Evolutionary conservation across 1,140 invertebrate species (phyloP), one percentile per base, ranked within the genome.

Genomic region (Aphaenogaster ashmeadi): DNA sequence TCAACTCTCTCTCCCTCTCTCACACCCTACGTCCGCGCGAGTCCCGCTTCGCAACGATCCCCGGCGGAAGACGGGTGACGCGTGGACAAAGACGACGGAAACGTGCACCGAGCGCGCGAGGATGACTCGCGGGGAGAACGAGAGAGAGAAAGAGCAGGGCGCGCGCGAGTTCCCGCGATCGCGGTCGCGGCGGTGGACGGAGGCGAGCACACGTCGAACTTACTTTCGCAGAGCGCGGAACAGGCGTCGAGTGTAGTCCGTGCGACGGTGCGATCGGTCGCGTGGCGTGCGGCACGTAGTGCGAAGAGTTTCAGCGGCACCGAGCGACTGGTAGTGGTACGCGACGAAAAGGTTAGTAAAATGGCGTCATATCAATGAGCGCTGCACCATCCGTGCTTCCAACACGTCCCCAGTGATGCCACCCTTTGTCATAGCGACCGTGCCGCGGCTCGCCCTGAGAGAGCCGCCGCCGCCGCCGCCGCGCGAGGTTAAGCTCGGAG

Each of bases 311-410:
- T 83, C 52, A 52, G 27, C 41, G 83, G 74, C 89, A 62, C 72
- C 71, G 67, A 86, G 54, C 84, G 33, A 72, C 88, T 86, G 80
- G 79, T 77, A 54, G 86, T 79, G 71, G 87, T 94, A 93, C 95
- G 94, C 95, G 94, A 95, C 93, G 93, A 92, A 94, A 93, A 95
- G 96, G 96, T 96, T 96, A 96, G 94, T 96, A 96, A 96, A 96
- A 96, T 96, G 96, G 96, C 96, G 96, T 95, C 95, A 93, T 92
- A 91, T 94, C 88, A 93, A 89, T 86, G 92, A 92, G 91, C 85
- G 88, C 91, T 89, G 90, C 91, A 90, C 87, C 87, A 78, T 89
- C 88, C 88, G 90, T 93, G 89, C 89, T 91, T 92, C 92, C 92
- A 91, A 91, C 91, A 88, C 88, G 54, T 91, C 87, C 88, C 83